Percentiles rank a stretch among this genome's conserved stretches.
These are phyloP conservation scores for Hylyphantes graminicola DNA, from an alignment of 1,140 invertebrate genomes.

Conservation along the genomic window DNA sequence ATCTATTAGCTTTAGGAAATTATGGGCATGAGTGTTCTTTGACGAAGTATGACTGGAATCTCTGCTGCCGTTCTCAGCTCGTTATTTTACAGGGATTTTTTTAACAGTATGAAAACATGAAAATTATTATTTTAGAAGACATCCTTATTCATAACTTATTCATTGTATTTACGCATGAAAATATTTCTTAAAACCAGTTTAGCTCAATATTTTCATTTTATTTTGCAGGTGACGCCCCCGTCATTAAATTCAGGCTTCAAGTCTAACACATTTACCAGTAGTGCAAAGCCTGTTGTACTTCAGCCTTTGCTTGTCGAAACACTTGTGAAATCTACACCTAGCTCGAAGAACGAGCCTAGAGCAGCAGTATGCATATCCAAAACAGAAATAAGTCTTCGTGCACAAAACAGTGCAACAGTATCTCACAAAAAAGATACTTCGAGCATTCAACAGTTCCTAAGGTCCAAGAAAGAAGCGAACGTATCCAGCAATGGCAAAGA, in stretches of 20 bases:
- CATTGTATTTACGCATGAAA: no score
- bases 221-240: background rate
- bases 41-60: no score
- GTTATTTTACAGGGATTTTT: no score
- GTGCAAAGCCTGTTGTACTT: conserved; percentile 7
- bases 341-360: background rate
- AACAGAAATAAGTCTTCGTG: conserved; percentile 26
- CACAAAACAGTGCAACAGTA: background rate
- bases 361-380: conserved; percentile 48
- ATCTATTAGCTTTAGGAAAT: no score
- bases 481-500: background rate
- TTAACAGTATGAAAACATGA: no score
- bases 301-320: conserved; percentile 50
- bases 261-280: conserved; percentile 40
- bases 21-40: no score
- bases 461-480: no score
- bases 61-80: no score
- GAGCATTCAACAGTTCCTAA: background rate
- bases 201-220: background rate
- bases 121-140: no score
- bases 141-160: no score
- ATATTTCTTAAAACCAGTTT: no score
- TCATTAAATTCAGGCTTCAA: background rate
- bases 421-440: background rate
- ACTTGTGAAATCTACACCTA: conserved; percentile 4